Conservation (phyloP, 2,113 vertebrate genomes). For the Epinephelus moara region DNA sequence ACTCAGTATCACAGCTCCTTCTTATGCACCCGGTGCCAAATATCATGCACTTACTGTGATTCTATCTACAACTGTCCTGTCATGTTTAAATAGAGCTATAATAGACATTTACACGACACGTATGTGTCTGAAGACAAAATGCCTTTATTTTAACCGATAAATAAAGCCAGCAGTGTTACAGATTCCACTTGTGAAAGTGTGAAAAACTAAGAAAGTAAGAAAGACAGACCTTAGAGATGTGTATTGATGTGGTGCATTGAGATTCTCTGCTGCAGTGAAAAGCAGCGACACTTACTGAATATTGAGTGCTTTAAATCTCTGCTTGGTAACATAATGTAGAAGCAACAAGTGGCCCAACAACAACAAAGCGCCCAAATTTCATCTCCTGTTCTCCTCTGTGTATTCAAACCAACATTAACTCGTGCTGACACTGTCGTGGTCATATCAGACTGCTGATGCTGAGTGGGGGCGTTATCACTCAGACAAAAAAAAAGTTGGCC, state of each 20-base stretch:
- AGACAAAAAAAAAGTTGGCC: slow-evolving; percentile 33
- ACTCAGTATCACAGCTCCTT: too few relatives aligned
- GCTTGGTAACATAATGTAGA: neutral
- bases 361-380: neutral
- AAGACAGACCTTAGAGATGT: neutral
- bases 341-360: slow-evolving; percentile 23
- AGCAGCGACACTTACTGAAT: neutral
- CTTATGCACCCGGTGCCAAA: too few relatives aligned
- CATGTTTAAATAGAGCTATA: too few relatives aligned
- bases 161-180: neutral
- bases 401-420: neutral
- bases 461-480: neutral
- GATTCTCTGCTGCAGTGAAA: neutral
- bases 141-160: neutral
- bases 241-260: neutral
- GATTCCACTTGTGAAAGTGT: neutral
- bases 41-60: too few relatives aligned
- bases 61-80: too few relatives aligned
- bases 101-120: too few relatives aligned
- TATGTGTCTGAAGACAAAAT: too few relatives aligned
- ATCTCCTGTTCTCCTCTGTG: neutral
- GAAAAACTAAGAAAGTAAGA: neutral
- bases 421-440: neutral
- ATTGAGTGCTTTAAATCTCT: neutral
- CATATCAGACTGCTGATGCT: neutral